Conservation (phyloP, 92 coral and sea anemone genomes). For the Desmophyllum pertusum region DNA sequence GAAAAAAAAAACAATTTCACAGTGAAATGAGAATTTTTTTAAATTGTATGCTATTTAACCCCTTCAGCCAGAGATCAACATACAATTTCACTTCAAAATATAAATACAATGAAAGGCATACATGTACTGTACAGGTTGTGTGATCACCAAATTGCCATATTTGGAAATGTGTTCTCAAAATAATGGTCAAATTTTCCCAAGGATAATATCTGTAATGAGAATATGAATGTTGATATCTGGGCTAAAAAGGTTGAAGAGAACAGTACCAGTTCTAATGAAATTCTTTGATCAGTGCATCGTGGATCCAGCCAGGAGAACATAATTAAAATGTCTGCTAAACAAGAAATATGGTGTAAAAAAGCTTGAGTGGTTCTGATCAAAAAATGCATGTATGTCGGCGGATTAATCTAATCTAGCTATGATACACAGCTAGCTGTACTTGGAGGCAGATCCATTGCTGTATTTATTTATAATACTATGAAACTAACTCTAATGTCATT, state of each 20-base stretch:
- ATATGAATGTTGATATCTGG: neutral
- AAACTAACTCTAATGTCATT: constrained; percentile 33
- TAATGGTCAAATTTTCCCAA: neutral
- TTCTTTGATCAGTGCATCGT: neutral
- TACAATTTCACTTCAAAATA: neutral
- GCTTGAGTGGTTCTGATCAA: neutral
- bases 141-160: no score
- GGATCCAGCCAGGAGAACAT: neutral
- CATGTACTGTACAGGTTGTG: no score
- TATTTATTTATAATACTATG: constrained; percentile 23
- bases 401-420: constrained; percentile 31
- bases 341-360: neutral
- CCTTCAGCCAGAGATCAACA: neutral
- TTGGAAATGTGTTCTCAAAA: neutral
- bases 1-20: no score
- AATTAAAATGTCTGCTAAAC: constrained; percentile 5
- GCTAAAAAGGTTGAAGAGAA: neutral
- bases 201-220: neutral
- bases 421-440: constrained; percentile 41
- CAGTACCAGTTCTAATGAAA: neutral
- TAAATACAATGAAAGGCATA: neutral
- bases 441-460: neutral
- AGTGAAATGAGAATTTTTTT: neutral
- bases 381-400: neutral
- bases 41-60: neutral